Evolutionary conservation across 1,140 invertebrate genomes (phyloP).

Genomic region (Bilobella aurantiaca): DNA sequence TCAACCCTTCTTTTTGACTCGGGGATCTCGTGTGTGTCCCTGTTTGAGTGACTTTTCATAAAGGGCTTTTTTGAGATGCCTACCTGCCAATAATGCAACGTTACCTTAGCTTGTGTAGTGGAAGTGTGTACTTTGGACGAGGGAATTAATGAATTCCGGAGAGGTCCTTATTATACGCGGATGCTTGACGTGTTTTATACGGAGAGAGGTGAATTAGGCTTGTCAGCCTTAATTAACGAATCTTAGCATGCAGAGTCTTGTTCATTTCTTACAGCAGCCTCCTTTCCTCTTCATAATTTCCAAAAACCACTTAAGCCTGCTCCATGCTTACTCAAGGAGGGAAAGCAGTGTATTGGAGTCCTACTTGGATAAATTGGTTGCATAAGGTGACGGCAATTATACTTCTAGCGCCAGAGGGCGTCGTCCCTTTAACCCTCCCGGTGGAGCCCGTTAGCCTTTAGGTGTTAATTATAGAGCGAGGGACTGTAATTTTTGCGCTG

Average conservation of each 20-base stretch:
- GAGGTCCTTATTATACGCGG: background rate
- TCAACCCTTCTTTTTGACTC: too few relatives aligned
- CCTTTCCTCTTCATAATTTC: background rate
- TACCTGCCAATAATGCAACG: too few relatives aligned
- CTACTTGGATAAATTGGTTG: too few relatives aligned
- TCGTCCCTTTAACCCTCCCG: too few relatives aligned
- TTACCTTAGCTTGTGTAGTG: background rate
- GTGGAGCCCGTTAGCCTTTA: too few relatives aligned
- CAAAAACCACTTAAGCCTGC: background rate
- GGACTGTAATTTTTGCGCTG: background rate
- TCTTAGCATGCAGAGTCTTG: background rate
- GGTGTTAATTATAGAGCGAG: background rate
- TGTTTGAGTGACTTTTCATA: too few relatives aligned
- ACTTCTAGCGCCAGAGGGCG: too few relatives aligned
- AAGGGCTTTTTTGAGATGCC: too few relatives aligned
- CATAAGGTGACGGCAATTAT: background rate
- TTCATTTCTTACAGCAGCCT: background rate
- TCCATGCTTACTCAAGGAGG: background rate
- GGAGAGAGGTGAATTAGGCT: background rate
- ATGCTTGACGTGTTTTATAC: background rate
- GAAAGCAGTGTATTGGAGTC: background rate
- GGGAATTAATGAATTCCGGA: background rate
- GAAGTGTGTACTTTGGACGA: background rate
- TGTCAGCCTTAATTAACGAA: background rate
- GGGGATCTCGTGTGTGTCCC: too few relatives aligned